These are phyloP conservation scores for Arvicanthis niloticus DNA, from an alignment of 2,113 vertebrate species.

Conservation along the genomic window DNA sequence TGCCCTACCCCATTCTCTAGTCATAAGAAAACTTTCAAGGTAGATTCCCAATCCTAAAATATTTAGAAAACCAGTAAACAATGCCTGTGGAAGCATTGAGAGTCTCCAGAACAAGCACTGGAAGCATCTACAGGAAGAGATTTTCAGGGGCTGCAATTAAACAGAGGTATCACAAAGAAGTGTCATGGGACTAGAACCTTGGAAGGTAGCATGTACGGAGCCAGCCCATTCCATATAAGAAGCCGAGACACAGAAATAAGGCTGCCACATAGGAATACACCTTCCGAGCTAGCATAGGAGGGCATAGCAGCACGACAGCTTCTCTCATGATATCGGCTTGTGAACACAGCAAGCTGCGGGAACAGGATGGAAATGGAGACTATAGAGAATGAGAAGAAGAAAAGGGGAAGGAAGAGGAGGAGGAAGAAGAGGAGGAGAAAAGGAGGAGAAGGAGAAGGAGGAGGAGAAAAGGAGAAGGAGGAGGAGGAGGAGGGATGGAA, in stretches of 20 bases:
- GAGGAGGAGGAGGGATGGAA: not conserved
- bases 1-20: not conserved
- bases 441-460: too few species aligned
- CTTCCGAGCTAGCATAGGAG: not conserved
- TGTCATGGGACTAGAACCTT: not conserved
- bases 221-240: not conserved
- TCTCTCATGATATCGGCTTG: not conserved
- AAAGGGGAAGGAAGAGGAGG: too few species aligned
- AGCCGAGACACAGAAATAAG: not conserved
- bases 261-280: fast-evolving
- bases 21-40: not conserved
- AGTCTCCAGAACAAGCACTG: not conserved
- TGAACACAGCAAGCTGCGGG: not conserved
- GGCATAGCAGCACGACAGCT: not conserved
- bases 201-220: not conserved
- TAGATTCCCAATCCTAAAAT: slow-evolving; percentile 8
- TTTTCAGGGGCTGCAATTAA: not conserved
- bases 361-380: not conserved
- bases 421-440: fast-evolving
- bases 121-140: not conserved
- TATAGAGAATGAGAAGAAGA: not conserved
- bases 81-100: not conserved
- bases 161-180: not conserved
- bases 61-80: slow-evolving; percentile 38
- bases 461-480: too few species aligned